phyloP scores from a whole-genome alignment of 2,888 invertebrate species.

The Hirtodrosophila trivittata region DNA sequence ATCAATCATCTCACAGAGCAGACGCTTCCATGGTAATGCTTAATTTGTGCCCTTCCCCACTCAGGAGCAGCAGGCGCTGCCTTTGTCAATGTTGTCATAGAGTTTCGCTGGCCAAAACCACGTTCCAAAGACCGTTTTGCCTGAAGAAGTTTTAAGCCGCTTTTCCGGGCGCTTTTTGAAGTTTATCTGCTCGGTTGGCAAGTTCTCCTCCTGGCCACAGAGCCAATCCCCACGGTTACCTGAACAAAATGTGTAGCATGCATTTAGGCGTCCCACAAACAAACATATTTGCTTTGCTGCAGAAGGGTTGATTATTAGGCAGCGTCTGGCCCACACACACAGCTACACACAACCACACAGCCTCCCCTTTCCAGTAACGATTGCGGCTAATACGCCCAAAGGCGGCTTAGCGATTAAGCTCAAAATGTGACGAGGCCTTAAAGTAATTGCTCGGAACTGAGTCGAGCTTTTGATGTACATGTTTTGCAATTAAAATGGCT shows the following conservation, averaged over 20 bases:
- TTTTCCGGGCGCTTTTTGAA: conserved; percentile 65
- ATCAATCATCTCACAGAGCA: conserved; percentile 63
- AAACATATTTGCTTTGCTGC: conserved; percentile 58
- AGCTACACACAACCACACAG: neutral
- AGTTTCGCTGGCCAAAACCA: conserved; percentile 26
- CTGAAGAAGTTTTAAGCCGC: conserved; percentile 67
- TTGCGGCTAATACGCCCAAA: conserved; percentile 62
- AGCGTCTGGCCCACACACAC: conserved; percentile 4
- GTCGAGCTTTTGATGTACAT: conserved; percentile 53
- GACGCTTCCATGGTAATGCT: conserved; percentile 56
- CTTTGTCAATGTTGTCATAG: conserved; percentile 66
- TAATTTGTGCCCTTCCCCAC: conserved; percentile 49
- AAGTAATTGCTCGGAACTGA: conserved; percentile 63
- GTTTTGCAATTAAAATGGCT: conserved; percentile 44
- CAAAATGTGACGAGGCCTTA: conserved; percentile 45
- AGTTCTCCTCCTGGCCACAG: conserved; percentile 10
- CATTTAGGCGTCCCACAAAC: conserved; percentile 32
- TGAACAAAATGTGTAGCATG: conserved; percentile 38
- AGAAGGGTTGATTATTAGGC: conserved; percentile 65
- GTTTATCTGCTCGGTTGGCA: conserved; percentile 58
- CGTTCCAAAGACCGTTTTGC: conserved; percentile 18
- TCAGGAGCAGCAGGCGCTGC: conserved; percentile 12
- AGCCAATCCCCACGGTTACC: conserved; percentile 20
- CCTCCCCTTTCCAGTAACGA: conserved; percentile 30
- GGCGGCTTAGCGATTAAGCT: conserved; percentile 60